Evolutionary conservation across 2,797 vertebrate species (phyloP).

Genomic region (Choloepus didactylus): DNA sequence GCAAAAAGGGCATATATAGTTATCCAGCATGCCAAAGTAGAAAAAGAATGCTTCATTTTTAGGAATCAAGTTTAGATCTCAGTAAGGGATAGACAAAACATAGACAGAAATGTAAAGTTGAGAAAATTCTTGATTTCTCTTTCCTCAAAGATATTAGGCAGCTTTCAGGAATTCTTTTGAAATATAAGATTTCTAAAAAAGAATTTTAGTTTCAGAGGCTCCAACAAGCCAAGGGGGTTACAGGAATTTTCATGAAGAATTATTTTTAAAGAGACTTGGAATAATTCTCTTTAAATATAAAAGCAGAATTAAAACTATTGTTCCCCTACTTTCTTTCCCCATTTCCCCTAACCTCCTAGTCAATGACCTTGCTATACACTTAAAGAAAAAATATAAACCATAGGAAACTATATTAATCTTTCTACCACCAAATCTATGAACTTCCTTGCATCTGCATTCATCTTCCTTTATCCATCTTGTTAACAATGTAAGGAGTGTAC

Average conservation of each 20-base stretch:
- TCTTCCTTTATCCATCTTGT: not conserved
- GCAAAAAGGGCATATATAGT: not conserved
- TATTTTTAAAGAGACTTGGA: not conserved
- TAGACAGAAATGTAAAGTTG: not conserved
- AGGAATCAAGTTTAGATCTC: not conserved
- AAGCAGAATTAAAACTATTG: not conserved
- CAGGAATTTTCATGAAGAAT: not conserved
- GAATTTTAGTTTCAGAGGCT: not conserved
- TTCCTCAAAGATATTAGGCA: not conserved
- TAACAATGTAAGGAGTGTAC: not conserved
- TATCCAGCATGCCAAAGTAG: not conserved
- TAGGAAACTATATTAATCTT: not conserved
- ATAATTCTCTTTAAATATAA: slow-evolving; percentile 31
- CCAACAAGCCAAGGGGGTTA: not conserved
- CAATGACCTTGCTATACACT: not conserved
- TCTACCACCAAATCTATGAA: not conserved
- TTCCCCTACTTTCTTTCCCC: not conserved
- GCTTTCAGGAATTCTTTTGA: slow-evolving; percentile 15
- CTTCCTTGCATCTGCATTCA: not conserved
- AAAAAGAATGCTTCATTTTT: not conserved
- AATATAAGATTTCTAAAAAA: slow-evolving; percentile 24
- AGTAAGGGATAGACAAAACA: not conserved
- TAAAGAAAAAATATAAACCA: slow-evolving; percentile 1
- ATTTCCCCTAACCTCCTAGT: not conserved
- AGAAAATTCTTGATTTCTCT: slow-evolving; percentile 44